phyloP scores from a whole-genome alignment of 2,888 invertebrate species.

The Meiosimyza platycephala region DNA sequence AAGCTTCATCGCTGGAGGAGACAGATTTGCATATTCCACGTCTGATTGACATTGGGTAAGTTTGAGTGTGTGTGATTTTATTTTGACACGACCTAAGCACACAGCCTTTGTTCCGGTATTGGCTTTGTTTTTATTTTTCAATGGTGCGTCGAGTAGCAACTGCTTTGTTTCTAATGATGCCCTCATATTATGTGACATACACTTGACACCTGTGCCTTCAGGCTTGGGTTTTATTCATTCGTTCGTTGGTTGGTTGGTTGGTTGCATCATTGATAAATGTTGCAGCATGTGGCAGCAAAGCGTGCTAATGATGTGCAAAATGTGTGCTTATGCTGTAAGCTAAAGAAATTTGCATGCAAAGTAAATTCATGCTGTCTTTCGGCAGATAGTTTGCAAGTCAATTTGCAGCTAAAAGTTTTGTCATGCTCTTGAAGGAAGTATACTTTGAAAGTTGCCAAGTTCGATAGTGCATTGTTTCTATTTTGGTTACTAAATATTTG shows the following conservation, averaged over 20 bases:
- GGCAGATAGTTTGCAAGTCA: too few species aligned
- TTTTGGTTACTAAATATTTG: too few species aligned
- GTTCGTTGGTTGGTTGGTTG: background rate
- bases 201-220: slow-evolving; percentile 16
- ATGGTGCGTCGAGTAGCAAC: background rate
- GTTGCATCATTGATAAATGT: background rate
- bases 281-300: slow-evolving; percentile 42
- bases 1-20: slow-evolving; percentile 58
- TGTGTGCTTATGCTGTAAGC: slow-evolving; percentile 49
- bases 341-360: too few species aligned
- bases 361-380: too few species aligned
- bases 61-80: slow-evolving; percentile 30
- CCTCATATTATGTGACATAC: slow-evolving; percentile 6
- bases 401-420: too few species aligned
- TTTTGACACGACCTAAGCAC: background rate
- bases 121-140: background rate
- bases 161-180: slow-evolving; percentile 16
- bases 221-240: background rate
- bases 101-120: background rate
- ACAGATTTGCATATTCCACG: slow-evolving; percentile 77
- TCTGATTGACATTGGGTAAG: slow-evolving; percentile 74
- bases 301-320: slow-evolving; percentile 64
- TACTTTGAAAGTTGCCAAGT: too few species aligned
- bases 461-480: too few species aligned
- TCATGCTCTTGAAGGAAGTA: too few species aligned